Conservation (phyloP, 1,140 invertebrate genomes). For the Saccostrea echinata region DNA sequence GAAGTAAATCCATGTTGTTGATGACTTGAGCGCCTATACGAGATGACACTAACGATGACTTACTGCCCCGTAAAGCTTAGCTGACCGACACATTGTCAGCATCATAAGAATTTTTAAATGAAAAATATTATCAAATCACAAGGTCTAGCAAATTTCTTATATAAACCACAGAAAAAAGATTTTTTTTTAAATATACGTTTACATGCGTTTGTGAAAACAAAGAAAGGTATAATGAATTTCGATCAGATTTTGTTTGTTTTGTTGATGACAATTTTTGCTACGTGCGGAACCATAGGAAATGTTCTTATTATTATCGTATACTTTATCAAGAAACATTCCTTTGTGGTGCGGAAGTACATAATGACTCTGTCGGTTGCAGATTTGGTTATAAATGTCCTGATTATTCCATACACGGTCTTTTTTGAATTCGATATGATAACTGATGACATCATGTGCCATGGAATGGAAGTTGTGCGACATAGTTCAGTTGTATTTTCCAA, state of each 20-base stretch:
- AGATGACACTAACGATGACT: too few species aligned
- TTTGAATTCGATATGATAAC: slow-evolving; percentile 48
- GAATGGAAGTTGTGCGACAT: slow-evolving; percentile 42
- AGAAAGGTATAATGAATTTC: not conserved
- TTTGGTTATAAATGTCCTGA: not conserved
- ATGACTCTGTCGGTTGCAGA: slow-evolving; percentile 7
- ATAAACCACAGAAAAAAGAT: not conserved
- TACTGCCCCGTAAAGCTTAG: too few species aligned
- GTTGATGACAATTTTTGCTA: not conserved
- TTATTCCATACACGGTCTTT: slow-evolving; percentile 15
- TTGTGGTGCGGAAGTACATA: not conserved
- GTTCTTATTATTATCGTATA: not conserved
- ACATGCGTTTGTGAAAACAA: not conserved
- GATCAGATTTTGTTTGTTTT: not conserved
- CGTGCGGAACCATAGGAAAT: not conserved
- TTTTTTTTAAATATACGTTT: not conserved
- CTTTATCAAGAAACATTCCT: not conserved
- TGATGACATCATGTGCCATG: slow-evolving; percentile 37
- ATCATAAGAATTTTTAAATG: not conserved
- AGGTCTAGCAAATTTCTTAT: not conserved
- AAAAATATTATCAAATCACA: not conserved
- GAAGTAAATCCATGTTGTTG: too few species aligned
- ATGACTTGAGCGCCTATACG: too few species aligned
- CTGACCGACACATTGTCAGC: not conserved
- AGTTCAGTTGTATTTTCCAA: slow-evolving; percentile 29